phyloP scores from a whole-genome alignment of 2,797 vertebrate genomes.

The Oryzias sinensis region DNA sequence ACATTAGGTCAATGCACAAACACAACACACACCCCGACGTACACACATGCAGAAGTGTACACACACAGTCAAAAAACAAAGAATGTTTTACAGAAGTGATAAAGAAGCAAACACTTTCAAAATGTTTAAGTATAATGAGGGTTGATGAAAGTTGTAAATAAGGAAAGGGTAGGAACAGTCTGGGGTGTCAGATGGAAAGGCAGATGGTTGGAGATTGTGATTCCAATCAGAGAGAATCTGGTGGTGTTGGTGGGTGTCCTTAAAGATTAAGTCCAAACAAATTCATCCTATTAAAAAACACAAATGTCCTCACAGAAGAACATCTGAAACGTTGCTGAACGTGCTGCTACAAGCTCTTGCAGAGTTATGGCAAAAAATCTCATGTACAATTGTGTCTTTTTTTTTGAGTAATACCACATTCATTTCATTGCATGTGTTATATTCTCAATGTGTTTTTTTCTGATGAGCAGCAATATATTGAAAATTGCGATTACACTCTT shows the following conservation, averaged over 20 bases:
- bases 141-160: constrained; percentile 16
- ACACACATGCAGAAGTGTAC: too few relatives aligned
- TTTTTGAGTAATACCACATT: not conserved
- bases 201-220: constrained; percentile 62
- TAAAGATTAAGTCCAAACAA: constrained; percentile 51
- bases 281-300: constrained; percentile 48
- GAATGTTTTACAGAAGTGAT: constrained; percentile 7
- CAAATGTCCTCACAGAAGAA: constrained; percentile 15
- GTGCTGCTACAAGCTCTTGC: not conserved
- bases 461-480: too few relatives aligned
- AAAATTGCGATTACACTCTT: too few relatives aligned
- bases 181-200: constrained; percentile 64
- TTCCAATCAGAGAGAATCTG: constrained; percentile 55
- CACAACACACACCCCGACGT: too few relatives aligned
- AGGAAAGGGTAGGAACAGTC: constrained; percentile 33
- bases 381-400: not conserved
- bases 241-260: constrained; percentile 40
- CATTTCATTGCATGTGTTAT: too few relatives aligned
- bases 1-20: constrained; percentile 17
- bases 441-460: too few relatives aligned
- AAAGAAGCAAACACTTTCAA: constrained; percentile 2
- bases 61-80: constrained; percentile 9
- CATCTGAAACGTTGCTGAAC: constrained; percentile 15
- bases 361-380: too few relatives aligned
- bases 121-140: constrained; percentile 10